Base-by-base conservation (phyloP, 1,140 invertebrate species). In the Thaumatotibia leucotreta region DNA sequence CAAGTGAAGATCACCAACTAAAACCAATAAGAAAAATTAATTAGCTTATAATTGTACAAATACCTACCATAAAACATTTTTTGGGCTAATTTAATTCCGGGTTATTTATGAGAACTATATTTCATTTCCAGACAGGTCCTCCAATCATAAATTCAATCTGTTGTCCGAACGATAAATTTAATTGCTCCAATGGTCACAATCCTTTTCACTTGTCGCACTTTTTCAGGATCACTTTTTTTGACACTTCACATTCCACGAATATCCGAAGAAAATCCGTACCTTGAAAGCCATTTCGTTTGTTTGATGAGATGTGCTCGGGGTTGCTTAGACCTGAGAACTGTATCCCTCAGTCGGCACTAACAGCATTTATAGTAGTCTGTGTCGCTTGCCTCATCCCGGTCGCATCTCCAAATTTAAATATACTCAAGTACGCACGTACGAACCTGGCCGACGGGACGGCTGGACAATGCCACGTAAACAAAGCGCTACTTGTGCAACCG, bases 351-450 rank as follows among this genome's bases (percentile, higher is more conserved):
- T 86, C 58, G 80, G 64, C 67, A 73, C 76, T 80, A 81, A 80
- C 85, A 65, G 79, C 76, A 89, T 90, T 84, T 89, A 90, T 90
- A 90, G 78, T 79, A 63, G 70, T 72, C 72, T 58, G 70, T 68
- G 69, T 49, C 69, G 74, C 76, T 88, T 90, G 85, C 85, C 65
- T 82, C 84, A 88, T 86, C 84, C 88, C 77, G 77, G 77, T 77
- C 76, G 80, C 84, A 86, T 90, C 85, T 91, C 84, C 86, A 88
- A 89, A 91, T 91, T 91, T 91, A 84, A 91, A 91, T 89, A 91
- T 84, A 83, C 87, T 91, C 88, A 91, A 91, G 88, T 88, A 89
- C 88, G 83, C 88, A 90, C 88, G 88, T 90, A 90, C 80, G 62
- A 72, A 71, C 68, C 73, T 68, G 78, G 76, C 73, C 80, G 82